These are phyloP conservation scores for Holothuria scabra DNA, from an alignment of 53 echinoderm and acorn worm genomes.

Conservation along the genomic window DNA sequence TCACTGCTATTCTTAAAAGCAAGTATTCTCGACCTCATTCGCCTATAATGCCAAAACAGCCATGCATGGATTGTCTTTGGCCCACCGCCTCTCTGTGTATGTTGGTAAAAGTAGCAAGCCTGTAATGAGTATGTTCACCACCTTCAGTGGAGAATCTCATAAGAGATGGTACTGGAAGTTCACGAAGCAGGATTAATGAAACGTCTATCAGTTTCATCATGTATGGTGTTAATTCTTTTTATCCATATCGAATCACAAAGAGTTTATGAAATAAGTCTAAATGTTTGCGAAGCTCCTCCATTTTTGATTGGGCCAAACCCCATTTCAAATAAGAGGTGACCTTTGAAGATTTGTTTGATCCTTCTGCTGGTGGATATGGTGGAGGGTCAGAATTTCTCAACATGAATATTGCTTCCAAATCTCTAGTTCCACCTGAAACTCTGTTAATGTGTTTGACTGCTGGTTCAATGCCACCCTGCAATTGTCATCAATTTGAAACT, in stretches of 20 bases:
- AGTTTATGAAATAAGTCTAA: conserved; percentile 10
- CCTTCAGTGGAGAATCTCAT: conserved; percentile 9
- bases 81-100: conserved; percentile 6
- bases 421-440: background rate
- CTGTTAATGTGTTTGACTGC: background rate
- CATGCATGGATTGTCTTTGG: background rate
- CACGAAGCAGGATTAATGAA: background rate
- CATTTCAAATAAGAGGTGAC: background rate
- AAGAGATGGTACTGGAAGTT: background rate
- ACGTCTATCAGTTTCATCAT: conserved; percentile 1
- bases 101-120: conserved; percentile 13
- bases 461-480: background rate
- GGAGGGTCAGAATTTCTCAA: conserved; percentile 6
- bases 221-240: background rate
- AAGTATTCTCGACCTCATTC: conserved; percentile 3
- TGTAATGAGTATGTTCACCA: conserved; percentile 14
- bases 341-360: background rate
- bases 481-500: conserved; percentile 3
- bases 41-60: conserved; percentile 2
- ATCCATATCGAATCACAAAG: conserved; percentile 4
- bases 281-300: conserved; percentile 12
- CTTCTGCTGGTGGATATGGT: background rate
- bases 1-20: background rate
- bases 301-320: background rate
- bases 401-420: conserved; percentile 3